A percentile compares a stretch with the other conserved stretches of the same genome.
Evolutionary conservation across 2,888 invertebrate genomes (phyloP).

Genomic region (Stenodera caucasica): DNA sequence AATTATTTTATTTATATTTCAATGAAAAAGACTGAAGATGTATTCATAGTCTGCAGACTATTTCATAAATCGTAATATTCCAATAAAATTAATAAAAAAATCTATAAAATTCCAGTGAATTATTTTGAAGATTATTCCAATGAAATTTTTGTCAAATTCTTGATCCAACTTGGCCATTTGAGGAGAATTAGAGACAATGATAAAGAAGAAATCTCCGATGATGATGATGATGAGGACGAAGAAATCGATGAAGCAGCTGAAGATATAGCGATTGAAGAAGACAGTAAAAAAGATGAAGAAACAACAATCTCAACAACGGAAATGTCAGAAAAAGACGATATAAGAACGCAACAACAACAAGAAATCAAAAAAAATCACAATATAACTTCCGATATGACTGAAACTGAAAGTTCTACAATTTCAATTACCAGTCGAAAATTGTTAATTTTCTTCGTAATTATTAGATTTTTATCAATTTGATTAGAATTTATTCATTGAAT

Average conservation of each 20-base stretch:
- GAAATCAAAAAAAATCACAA: constrained; percentile 9
- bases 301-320: constrained; percentile 4
- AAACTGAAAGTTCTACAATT: background rate
- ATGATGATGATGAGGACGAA: constrained; percentile 31
- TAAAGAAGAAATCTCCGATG: constrained; percentile 22
- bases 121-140: background rate
- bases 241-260: constrained; percentile 27
- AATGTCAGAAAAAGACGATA: constrained; percentile 10
- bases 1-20: too few species aligned
- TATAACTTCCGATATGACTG: constrained; percentile 2
- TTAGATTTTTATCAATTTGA: too few species aligned
- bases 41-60: too few species aligned
- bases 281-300: constrained; percentile 16
- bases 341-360: constrained; percentile 6
- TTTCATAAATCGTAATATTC: too few species aligned
- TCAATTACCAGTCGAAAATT: background rate
- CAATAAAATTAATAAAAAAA: too few species aligned
- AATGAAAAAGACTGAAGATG: too few species aligned
- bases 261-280: constrained; percentile 33
- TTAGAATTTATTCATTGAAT: background rate
- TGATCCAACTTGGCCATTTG: background rate
- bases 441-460: too few species aligned
- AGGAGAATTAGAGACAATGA: background rate
- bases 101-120: background rate
- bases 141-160: constrained; percentile 2